Evolutionary conservation across 2,888 invertebrate species (phyloP).

Genomic region (Agrochola macilenta): DNA sequence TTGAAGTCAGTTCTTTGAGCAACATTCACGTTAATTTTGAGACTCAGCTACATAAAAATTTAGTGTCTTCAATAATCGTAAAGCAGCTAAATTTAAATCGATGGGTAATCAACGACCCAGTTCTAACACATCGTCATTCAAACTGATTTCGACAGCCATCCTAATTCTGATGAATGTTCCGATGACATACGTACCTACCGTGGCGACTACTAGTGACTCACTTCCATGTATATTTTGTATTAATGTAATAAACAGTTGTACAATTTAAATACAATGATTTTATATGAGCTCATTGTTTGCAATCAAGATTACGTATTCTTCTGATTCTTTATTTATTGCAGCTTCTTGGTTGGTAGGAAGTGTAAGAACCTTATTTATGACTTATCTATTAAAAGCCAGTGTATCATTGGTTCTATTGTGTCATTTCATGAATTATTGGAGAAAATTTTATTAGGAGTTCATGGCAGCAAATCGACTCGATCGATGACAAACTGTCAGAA

Average conservation of each 20-base stretch:
- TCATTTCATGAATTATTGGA: too few relatives aligned
- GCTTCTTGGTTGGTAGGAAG: neutral
- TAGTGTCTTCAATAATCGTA: constrained; percentile 42
- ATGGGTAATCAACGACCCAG: constrained; percentile 49
- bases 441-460: too few relatives aligned
- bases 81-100: constrained; percentile 41
- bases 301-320: constrained; percentile 25
- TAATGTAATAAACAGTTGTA: constrained; percentile 44
- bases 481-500: neutral
- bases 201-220: constrained; percentile 50
- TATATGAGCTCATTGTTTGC: constrained; percentile 52
- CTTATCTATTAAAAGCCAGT: neutral
- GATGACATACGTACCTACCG: constrained; percentile 26
- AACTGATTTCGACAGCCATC: constrained; percentile 33
- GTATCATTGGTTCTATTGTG: neutral
- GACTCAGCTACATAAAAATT: constrained; percentile 46
- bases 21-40: constrained; percentile 39
- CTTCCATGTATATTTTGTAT: constrained; percentile 31
- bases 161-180: constrained; percentile 28
- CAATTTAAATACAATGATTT: constrained; percentile 48
- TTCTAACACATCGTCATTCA: constrained; percentile 35
- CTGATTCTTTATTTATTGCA: constrained; percentile 8
- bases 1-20: constrained; percentile 28
- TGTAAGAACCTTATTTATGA: too few relatives aligned
- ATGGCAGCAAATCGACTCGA: neutral